Evolutionary conservation across 2,797 vertebrate species (phyloP).

Genomic region (Paguma larvata): DNA sequence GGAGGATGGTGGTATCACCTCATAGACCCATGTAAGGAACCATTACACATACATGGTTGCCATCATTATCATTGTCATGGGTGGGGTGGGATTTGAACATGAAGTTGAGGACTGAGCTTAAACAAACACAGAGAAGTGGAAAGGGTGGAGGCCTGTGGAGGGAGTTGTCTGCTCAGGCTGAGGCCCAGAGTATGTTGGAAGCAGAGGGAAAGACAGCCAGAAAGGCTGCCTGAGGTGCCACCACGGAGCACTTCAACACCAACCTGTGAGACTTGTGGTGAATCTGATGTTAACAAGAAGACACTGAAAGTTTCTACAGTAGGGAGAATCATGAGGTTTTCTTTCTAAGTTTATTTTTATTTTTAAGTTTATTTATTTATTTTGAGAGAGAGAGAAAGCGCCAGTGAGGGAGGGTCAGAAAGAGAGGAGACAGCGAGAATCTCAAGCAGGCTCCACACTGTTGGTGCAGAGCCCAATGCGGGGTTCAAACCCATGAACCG

Average conservation of each 20-base stretch:
- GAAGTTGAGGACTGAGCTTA: background rate
- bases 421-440: too few relatives aligned
- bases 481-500: too few relatives aligned
- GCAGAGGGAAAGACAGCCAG: background rate
- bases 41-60: background rate
- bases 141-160: background rate
- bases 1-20: background rate
- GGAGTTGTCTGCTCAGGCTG: background rate
- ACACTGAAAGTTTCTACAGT: background rate
- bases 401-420: too few relatives aligned
- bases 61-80: background rate
- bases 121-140: background rate
- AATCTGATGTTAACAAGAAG: background rate
- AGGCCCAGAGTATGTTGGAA: background rate
- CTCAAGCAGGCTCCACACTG: too few relatives aligned
- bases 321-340: background rate
- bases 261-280: background rate
- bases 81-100: background rate
- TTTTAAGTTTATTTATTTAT: too few relatives aligned
- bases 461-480: too few relatives aligned
- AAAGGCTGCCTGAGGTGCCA: background rate
- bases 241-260: background rate
- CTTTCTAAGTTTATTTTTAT: too few relatives aligned
- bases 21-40: background rate
- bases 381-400: too few relatives aligned